phyloP scores from a whole-genome alignment of 2,888 invertebrate species.

The Eristalinus aeneus region DNA sequence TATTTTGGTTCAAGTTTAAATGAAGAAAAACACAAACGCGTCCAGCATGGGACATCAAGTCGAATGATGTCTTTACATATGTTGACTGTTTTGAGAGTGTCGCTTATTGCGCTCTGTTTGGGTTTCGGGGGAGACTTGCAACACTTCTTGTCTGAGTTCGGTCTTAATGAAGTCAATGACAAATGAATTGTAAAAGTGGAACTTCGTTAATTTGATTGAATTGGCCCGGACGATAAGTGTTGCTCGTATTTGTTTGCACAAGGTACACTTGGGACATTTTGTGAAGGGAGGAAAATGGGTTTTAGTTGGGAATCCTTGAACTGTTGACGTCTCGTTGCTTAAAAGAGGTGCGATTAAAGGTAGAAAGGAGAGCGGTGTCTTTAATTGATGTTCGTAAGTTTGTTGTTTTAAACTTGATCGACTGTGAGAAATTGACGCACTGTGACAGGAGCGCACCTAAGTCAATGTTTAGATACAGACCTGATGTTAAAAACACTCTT shows the following conservation, averaged over 20 bases:
- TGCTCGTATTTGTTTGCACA: not conserved
- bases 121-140: not conserved
- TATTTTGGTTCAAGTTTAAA: slow-evolving; percentile 65
- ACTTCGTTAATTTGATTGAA: not conserved
- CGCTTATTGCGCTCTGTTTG: not conserved
- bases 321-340: too few relatives aligned
- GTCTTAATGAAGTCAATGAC: slow-evolving; percentile 28
- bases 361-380: too few relatives aligned
- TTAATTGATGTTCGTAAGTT: too few relatives aligned
- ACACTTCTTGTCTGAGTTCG: not conserved
- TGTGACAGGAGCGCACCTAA: too few relatives aligned
- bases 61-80: slow-evolving; percentile 2
- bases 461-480: too few relatives aligned
- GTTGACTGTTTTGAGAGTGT: not conserved
- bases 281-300: not conserved
- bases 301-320: not conserved
- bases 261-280: not conserved
- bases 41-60: slow-evolving; percentile 30
- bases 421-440: too few relatives aligned
- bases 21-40: slow-evolving; percentile 27
- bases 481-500: too few relatives aligned
- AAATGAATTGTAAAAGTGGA: not conserved
- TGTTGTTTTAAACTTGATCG: too few relatives aligned
- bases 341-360: too few relatives aligned
- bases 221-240: not conserved